Evolutionary conservation across 2,888 invertebrate genomes (phyloP).

Genomic region (Chydorus sphaericus): DNA sequence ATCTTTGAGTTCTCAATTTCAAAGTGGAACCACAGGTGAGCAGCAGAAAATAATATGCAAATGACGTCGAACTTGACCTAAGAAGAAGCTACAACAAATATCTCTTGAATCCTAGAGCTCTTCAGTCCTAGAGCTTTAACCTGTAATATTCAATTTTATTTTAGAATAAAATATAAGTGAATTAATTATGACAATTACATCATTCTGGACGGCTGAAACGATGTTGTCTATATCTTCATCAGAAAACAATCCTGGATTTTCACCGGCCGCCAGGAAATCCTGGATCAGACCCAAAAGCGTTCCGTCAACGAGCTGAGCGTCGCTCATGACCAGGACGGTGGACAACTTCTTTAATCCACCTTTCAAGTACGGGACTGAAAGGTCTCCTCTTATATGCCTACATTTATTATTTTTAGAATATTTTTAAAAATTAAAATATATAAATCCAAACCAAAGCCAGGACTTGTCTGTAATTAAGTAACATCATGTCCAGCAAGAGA

Average conservation of each 20-base stretch:
- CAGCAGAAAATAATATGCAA: slow-evolving; percentile 88
- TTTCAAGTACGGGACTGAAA: slow-evolving; percentile 72
- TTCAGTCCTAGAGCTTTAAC: slow-evolving; percentile 74
- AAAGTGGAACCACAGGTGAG: slow-evolving; percentile 88
- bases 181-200: no score
- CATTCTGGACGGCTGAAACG: slow-evolving; percentile 61
- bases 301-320: slow-evolving; percentile 91
- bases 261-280: slow-evolving; percentile 87
- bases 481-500: slow-evolving; percentile 91
- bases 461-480: slow-evolving; percentile 76
- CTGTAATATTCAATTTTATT: slow-evolving; percentile 26
- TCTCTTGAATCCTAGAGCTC: slow-evolving; percentile 82
- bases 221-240: slow-evolving; percentile 95
- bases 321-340: slow-evolving; percentile 90
- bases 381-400: no score
- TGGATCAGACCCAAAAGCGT: slow-evolving; percentile 89
- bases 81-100: slow-evolving; percentile 96
- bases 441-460: no score
- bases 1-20: slow-evolving; percentile 80
- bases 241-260: slow-evolving; percentile 86
- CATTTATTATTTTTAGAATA: no score
- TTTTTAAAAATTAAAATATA: no score
- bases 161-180: not conserved
- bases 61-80: slow-evolving; percentile 75
- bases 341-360: slow-evolving; percentile 88